A percentile compares a stretch with the other conserved stretches of the same genome.
phyloP scores from a whole-genome alignment of 92 coral and sea anemone genomes.

The Epizoanthus rinbou region DNA sequence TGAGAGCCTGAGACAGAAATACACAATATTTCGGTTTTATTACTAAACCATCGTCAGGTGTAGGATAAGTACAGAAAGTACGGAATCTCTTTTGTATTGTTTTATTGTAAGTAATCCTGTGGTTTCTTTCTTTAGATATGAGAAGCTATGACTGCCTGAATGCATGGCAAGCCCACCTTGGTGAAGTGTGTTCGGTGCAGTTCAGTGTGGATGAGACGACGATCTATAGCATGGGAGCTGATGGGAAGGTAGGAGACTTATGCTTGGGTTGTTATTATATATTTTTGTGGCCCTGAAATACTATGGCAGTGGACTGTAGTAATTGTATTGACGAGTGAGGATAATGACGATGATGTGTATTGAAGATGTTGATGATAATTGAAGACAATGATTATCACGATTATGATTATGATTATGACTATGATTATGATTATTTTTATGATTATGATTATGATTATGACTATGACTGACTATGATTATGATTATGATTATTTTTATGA shows the following conservation, averaged over 20 bases:
- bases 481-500: background rate
- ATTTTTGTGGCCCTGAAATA: background rate
- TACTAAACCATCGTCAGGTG: too few relatives aligned
- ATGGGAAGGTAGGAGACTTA: conserved; percentile 69
- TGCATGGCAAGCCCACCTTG: conserved; percentile 87
- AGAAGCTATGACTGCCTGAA: conserved; percentile 86
- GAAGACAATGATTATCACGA: background rate
- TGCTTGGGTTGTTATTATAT: background rate
- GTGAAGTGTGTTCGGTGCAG: conserved; percentile 89
- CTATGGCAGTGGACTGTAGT: background rate
- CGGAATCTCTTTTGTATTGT: too few relatives aligned
- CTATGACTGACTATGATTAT: background rate
- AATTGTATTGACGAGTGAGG: background rate
- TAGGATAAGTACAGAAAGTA: too few relatives aligned
- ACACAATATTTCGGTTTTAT: too few relatives aligned
- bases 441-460: background rate
- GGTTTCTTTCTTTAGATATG: conserved; percentile 62
- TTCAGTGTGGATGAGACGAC: conserved; percentile 97
- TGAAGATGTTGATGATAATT: background rate
- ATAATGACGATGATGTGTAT: background rate
- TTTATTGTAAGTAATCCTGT: background rate
- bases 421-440: too few relatives aligned
- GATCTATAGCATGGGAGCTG: conserved; percentile 92
- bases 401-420: background rate
- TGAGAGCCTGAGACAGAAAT: too few relatives aligned